phyloP scores from a whole-genome alignment of 2,113 vertebrate genomes.

The Bolborhynchus lineola region DNA sequence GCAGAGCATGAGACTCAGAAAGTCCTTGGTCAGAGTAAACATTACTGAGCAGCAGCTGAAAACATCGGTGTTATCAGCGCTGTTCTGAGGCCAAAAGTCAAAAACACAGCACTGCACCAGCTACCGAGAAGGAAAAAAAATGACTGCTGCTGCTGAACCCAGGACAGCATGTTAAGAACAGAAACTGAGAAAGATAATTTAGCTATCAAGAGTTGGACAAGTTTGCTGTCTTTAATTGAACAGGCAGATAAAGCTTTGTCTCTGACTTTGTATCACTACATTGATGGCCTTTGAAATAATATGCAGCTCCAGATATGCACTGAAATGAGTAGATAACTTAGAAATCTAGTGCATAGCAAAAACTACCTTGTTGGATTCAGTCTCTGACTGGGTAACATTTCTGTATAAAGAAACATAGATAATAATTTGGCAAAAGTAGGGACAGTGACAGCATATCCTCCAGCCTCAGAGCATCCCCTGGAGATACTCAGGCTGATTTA shows the following conservation, averaged over 20 bases:
- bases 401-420: neutral
- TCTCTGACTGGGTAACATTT: neutral
- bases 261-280: neutral
- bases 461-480: neutral
- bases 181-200: neutral
- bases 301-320: neutral
- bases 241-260: neutral
- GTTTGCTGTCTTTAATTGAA: neutral
- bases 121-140: too few relatives aligned
- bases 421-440: neutral
- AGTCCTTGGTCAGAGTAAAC: too few relatives aligned
- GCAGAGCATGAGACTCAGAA: too few relatives aligned
- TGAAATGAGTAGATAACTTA: neutral
- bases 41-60: too few relatives aligned
- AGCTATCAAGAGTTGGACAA: neutral
- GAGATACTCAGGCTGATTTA: neutral
- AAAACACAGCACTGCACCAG: too few relatives aligned
- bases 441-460: neutral
- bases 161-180: neutral
- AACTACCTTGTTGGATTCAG: neutral
- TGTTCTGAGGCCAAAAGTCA: too few relatives aligned
- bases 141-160: too few relatives aligned
- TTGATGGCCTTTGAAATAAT: neutral
- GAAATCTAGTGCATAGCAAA: neutral
- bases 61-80: too few relatives aligned